phyloP scores from a whole-genome alignment of 1,140 invertebrate species.

The Apis dorsata region DNA sequence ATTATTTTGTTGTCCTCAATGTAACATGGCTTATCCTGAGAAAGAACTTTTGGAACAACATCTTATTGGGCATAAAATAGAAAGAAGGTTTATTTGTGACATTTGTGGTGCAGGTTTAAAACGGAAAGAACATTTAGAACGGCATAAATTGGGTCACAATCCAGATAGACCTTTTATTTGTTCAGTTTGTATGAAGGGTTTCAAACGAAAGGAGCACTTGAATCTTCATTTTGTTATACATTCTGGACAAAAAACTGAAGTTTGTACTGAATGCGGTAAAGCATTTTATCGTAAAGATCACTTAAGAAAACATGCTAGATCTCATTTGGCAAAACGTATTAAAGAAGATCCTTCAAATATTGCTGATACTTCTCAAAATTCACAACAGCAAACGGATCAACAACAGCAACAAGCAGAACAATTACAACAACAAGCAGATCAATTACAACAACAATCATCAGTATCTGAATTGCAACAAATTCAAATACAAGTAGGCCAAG shows the following conservation, averaged over 20 bases:
- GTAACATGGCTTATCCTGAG: slow-evolving; percentile 89
- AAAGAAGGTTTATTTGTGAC: slow-evolving; percentile 84
- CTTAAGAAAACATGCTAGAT: slow-evolving; percentile 87
- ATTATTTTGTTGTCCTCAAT: slow-evolving; percentile 89
- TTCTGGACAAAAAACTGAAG: slow-evolving; percentile 90
- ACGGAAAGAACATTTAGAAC: slow-evolving; percentile 88
- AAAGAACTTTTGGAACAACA: slow-evolving; percentile 89
- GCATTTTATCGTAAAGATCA: slow-evolving; percentile 93
- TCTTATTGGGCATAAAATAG: slow-evolving; percentile 88
- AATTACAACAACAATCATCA: slow-evolving; percentile 63
- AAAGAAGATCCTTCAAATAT: slow-evolving; percentile 82
- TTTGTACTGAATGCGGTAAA: slow-evolving; percentile 86
- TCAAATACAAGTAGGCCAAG: slow-evolving; percentile 77
- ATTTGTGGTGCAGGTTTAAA: slow-evolving; percentile 86
- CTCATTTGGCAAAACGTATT: slow-evolving; percentile 86
- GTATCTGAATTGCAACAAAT: slow-evolving; percentile 69
- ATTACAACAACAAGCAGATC: slow-evolving; percentile 54
- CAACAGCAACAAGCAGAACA: slow-evolving; percentile 73
- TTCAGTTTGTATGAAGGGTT: slow-evolving; percentile 88
- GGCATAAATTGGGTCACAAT: slow-evolving; percentile 89
- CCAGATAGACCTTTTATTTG: slow-evolving; percentile 89
- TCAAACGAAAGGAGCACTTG: slow-evolving; percentile 90
- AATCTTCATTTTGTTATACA: slow-evolving; percentile 90
- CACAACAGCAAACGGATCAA: slow-evolving; percentile 68
- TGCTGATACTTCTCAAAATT: slow-evolving; percentile 70